Evolutionary conservation across 2,888 invertebrate genomes (phyloP).

Genomic region (Pandemis cinnamomeana): DNA sequence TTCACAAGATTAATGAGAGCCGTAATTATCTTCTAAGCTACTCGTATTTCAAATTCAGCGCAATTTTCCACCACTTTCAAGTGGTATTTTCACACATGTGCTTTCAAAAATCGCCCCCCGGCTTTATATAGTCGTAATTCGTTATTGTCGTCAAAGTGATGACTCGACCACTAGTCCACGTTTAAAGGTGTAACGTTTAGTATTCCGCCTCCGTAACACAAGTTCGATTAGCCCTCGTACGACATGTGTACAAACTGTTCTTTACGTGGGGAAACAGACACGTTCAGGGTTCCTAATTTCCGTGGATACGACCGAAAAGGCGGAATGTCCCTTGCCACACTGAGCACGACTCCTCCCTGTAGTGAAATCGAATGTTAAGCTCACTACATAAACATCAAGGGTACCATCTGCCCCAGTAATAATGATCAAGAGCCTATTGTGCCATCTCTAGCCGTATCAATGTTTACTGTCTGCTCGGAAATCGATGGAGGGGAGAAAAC

Average conservation of each 20-base stretch:
- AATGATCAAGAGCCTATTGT: slow-evolving; percentile 17
- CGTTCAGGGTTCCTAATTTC: slow-evolving; percentile 20
- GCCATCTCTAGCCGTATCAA: slow-evolving; percentile 2
- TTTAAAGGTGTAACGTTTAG: not conserved
- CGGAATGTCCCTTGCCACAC: slow-evolving; percentile 18
- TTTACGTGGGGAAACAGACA: slow-evolving; percentile 5
- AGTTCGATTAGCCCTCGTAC: slow-evolving; percentile 16
- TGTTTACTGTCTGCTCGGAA: slow-evolving; percentile 13
- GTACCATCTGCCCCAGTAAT: slow-evolving; percentile 10
- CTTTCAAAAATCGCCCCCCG: too few species aligned
- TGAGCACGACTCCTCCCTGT: slow-evolving; percentile 3
- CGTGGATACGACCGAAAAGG: slow-evolving; percentile 21
- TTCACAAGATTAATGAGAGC: too few species aligned
- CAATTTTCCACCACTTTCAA: too few species aligned
- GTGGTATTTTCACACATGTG: too few species aligned
- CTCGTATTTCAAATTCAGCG: too few species aligned
- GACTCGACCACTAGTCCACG: not conserved
- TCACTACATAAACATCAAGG: slow-evolving; percentile 12
- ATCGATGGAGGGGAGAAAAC: slow-evolving; percentile 7
- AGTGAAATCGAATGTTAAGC: slow-evolving; percentile 11
- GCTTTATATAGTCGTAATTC: slow-evolving; percentile 7
- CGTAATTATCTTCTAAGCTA: too few species aligned
- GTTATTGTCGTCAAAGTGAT: slow-evolving; percentile 3
- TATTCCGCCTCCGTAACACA: slow-evolving; percentile 13
- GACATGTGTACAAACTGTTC: slow-evolving; percentile 11